Base-by-base conservation (phyloP, 2,888 invertebrate genomes). In the Bibio marci region DNA sequence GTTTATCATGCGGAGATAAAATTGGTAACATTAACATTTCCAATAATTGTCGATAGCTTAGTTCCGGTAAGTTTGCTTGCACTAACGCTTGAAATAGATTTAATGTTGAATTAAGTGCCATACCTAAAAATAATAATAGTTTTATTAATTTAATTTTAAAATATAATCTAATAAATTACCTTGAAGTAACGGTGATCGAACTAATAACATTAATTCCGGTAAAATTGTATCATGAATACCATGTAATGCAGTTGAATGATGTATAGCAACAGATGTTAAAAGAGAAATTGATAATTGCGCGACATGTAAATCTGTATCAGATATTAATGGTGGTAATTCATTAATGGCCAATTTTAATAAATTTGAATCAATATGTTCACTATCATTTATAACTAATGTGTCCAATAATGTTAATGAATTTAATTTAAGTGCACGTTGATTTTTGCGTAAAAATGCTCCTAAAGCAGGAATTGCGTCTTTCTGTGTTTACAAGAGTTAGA, bases 301-400 rank as follows among this genome's bases (percentile, higher is more conserved):
- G 49, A 98, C 91, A 62, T 97, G 94, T 45, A 99, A 69, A 66
- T 98, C 98, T 32, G 83, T 74, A 63, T 98, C 98, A 52, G 79
- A 85, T 46, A 98, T 72, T 38, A 98, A 66, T 11, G 88, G 79
- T 10, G 92, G 90, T 51, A 95, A 70, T 63, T 97, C 95, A 40
- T 76, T 70, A 52, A 92, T 76, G 35, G 91, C 81, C 7, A 49
- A 56, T 45, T 66, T 65, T 38, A 92, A 63, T 46, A 91, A 67
- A 49, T 79, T 76, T 17, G 80, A 72, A 40, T 71, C 63, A 39
- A 70, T 61, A 43, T 56, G 59, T 41, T 60, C 55, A 30, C 83
- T 80, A 58, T 92, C 92, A 56, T 91, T 86, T 50, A 80, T 80
- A 22, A 94, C 83, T 33, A 97, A 67, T 22, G 88, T 87, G 54